Evolutionary conservation across 2,113 vertebrate species (phyloP).

Genomic region (Ochotona princeps): DNA sequence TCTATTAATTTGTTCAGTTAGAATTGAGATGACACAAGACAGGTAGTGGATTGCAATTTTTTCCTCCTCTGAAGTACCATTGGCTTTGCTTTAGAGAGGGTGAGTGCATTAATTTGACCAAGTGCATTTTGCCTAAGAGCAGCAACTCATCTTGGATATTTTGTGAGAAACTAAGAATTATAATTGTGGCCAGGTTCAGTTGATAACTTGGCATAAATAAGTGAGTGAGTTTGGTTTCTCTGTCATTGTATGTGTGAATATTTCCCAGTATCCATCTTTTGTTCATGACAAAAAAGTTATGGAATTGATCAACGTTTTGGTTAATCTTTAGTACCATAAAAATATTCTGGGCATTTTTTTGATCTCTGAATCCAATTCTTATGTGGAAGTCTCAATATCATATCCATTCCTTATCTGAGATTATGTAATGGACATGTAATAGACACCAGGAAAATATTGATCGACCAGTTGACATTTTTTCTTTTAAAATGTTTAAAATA

Average conservation of each 20-base stretch:
- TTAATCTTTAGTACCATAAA: slow-evolving; percentile 5
- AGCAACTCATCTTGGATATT: background rate
- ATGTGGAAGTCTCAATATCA: background rate
- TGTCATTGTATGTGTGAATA: background rate
- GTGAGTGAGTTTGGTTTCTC: background rate
- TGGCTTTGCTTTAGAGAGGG: background rate
- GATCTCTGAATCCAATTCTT: background rate
- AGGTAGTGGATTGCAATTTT: background rate
- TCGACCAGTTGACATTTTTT: background rate
- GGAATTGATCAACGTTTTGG: background rate
- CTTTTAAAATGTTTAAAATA: too few relatives aligned
- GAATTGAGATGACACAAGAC: background rate
- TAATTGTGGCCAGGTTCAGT: background rate
- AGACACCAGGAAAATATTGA: background rate
- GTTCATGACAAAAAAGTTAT: background rate
- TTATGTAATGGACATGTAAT: background rate
- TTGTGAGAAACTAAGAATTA: background rate
- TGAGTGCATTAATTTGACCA: background rate
- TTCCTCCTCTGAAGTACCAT: background rate
- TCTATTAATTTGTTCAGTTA: slow-evolving; percentile 43
- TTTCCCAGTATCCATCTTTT: background rate
- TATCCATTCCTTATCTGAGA: background rate
- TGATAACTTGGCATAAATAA: background rate
- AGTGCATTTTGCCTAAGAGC: background rate
- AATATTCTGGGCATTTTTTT: background rate